Evolutionary conservation across 2,797 vertebrate species (phyloP).

Genomic region (Aplochiton taeniatus): DNA sequence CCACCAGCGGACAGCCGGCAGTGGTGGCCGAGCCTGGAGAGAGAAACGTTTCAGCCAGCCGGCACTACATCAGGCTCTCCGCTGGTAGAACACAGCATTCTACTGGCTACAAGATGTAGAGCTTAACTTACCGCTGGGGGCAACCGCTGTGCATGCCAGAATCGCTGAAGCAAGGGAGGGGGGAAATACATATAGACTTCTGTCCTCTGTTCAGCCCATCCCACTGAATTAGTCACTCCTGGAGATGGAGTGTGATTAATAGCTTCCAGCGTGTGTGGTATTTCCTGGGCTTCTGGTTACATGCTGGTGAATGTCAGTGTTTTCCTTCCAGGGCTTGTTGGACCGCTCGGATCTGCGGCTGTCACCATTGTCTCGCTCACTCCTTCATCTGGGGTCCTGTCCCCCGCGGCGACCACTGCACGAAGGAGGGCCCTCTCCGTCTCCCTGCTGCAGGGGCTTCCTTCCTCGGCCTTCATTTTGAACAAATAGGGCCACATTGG

Average conservation of each 20-base stretch:
- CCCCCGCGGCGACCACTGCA: background rate
- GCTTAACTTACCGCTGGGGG: constrained; percentile 11
- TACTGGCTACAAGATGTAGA: background rate
- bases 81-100: background rate
- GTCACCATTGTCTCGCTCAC: constrained; percentile 13
- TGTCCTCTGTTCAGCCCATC: background rate
- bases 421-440: no score
- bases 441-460: background rate
- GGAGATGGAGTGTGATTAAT: constrained; percentile 4
- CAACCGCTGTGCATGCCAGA: background rate
- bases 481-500: background rate
- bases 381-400: background rate
- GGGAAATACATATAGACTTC: background rate
- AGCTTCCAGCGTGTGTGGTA: background rate
- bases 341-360: constrained; percentile 3
- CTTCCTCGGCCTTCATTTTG: background rate
- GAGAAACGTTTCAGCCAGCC: background rate
- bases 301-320: background rate
- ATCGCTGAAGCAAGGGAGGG: background rate
- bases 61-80: background rate
- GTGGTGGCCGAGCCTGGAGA: no score
- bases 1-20: no score
- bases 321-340: no score
- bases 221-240: background rate
- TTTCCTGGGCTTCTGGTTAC: background rate